Base-by-base conservation (phyloP, 2,888 invertebrate species). In the Caenorhabditis panamensis region DNA sequence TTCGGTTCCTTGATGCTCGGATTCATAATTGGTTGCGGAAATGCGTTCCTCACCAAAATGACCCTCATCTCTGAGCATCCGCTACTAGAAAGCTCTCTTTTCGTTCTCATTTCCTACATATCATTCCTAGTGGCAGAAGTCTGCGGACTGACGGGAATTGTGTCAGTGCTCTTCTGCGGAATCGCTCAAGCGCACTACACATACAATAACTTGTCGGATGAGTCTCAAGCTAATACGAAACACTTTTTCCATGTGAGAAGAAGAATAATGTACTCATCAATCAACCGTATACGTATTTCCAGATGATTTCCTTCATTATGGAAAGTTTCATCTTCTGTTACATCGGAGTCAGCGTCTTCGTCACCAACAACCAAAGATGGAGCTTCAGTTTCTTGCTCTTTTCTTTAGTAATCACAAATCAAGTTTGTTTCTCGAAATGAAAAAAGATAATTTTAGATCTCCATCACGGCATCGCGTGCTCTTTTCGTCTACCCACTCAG, bases 111-210 rank as follows among this genome's bases (percentile, higher is more conserved):
- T 96, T 97, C 97, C 0, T 99, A 98, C 92, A 95, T 96, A 88
- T 96, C 97, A 53, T 99, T 98, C 92, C 94, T 98, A 79, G 95
- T 97, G 84, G 97, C 97, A 0, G 98, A 99, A 93, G 96, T 96
- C 58, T 94, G 95, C 61, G 95, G 96, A 91, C 93, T 98, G n/a
- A 97, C 97, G 88, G 93, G 93, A 68, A 96, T 98, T 84, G 98
- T 99, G 13, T 96, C 98, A 62, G 97, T 98, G 0, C 92, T 99
- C 56, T 99, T 98, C 92, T 98, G 98, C 92, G 98, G 98, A 31
- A 98, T 99, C 89, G 97, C 96, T 91, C 98, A 99, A 92, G 98
- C 98, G 22, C 98, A 99, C 92, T 99, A 99, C 92, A 99, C 98
- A 0, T 97, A 96, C 92, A 97, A 98, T 92, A 97, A 97, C 92